Conservation (phyloP, 1,140 invertebrate species). For the Leptoteleia sp. region DNA sequence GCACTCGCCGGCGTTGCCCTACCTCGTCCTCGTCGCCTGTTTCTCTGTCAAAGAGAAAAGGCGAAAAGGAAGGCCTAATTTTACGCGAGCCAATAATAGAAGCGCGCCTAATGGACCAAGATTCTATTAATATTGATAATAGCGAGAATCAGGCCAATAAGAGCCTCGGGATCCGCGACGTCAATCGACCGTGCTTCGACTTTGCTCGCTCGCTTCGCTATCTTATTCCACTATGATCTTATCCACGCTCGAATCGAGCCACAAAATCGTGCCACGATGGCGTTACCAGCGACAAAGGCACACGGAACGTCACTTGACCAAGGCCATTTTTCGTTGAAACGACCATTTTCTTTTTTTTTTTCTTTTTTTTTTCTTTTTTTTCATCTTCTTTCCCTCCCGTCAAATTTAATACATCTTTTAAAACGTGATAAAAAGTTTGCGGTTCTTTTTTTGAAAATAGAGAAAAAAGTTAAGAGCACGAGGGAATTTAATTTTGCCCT, state of each 20-base stretch:
- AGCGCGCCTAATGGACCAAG: slow-evolving; percentile 71
- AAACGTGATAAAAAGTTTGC: too few species aligned
- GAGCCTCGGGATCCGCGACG: slow-evolving; percentile 57
- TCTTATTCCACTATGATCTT: too few species aligned
- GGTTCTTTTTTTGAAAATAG: too few species aligned
- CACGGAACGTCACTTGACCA: slow-evolving; percentile 16
- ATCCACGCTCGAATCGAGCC: slow-evolving; percentile 32
- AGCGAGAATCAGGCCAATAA: slow-evolving; percentile 74
- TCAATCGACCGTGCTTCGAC: slow-evolving; percentile 56
- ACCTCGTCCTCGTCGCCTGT: slow-evolving; percentile 3
- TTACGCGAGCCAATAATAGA: slow-evolving; percentile 55
- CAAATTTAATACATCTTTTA: too few species aligned
- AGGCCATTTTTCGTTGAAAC: slow-evolving; percentile 49
- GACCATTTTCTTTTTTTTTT: too few species aligned
- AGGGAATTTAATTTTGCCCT: too few species aligned
- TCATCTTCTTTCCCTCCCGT: too few species aligned
- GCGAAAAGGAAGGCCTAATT: slow-evolving; percentile 55
- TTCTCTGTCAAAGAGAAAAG: slow-evolving; percentile 45
- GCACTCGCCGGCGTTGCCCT: neutral
- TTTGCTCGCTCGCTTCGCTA: slow-evolving; percentile 40
- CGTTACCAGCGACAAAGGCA: slow-evolving; percentile 22
- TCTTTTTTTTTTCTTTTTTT: too few species aligned
- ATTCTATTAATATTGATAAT: slow-evolving; percentile 75
- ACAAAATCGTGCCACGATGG: slow-evolving; percentile 40
- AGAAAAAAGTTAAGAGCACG: too few species aligned